Evolutionary conservation across 2,888 invertebrate genomes (phyloP), one percentile per base, ranked within the genome.

Genomic region (Xestia ashworthii): DNA sequence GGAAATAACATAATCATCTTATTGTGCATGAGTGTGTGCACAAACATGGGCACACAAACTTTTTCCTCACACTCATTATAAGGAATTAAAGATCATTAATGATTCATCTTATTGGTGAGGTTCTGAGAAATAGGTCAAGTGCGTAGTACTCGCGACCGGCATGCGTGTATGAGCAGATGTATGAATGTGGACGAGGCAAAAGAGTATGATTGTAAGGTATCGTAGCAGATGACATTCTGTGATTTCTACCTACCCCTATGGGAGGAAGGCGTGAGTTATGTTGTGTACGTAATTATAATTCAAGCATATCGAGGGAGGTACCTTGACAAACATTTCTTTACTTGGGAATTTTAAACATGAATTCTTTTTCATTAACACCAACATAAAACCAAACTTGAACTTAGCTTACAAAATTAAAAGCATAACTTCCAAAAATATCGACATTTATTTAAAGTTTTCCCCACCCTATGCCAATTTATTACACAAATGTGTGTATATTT

Each of bases 401-500:
- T 32, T 19, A 0, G 9, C 50, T 8, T 50, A 50, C 3, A 11
- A n/a, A 53, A 58, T 25, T 55, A 58, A 58, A 6, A 25, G 6
- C n/a, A 3, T 58, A 14, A 5, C 55, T 5, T 25, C 58, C 12
- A n/a, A 62, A 80, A 78, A 58, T 19, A 87, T 85, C 85, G 87
- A 84, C 55, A 78, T 70, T 62, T 50, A 22, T 74, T 55, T 76
- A 76, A 69, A 62, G 53, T 46, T 38, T 44, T 50, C 80, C 84
- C 78, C 68, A 62, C 80, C 71, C 79, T 78, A 87, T 32, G 78
- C 77, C 89, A 90, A 92, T 93, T 92, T 93, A 90, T 93, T 89
- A 90, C 71, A 87, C 88, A 91, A 91, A 92, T 91, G 88, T 84
- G 85, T 87, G 87, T 90, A 87, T 90, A 88, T 88, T 88, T 84